Percentiles rank a stretch among this genome's conserved stretches.
phyloP scores from a whole-genome alignment of 2,888 invertebrate genomes.

The Cylloceria caligata region DNA sequence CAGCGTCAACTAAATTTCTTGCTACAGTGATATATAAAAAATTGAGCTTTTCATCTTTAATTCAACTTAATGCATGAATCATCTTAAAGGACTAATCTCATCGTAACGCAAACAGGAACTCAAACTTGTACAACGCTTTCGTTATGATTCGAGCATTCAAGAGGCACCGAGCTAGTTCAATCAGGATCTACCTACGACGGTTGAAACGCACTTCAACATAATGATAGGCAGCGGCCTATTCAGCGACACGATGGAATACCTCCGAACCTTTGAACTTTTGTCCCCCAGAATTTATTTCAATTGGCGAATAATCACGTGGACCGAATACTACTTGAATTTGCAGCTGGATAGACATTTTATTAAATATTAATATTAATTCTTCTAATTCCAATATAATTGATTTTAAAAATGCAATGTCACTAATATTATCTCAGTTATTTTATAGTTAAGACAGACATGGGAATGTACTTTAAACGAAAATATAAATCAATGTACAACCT shows the following conservation, averaged over 20 bases:
- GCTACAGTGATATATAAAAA: background rate
- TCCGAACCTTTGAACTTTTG: constrained; percentile 36
- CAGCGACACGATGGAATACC: constrained; percentile 17
- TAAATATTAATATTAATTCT: background rate
- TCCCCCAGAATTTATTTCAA: constrained; percentile 42
- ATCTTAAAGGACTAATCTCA: constrained; percentile 37
- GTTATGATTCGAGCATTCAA: constrained; percentile 56
- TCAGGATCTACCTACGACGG: constrained; percentile 39
- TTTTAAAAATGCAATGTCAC: background rate
- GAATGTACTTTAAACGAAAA: background rate
- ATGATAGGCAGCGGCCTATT: constrained; percentile 30
- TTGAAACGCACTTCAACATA: constrained; percentile 1
- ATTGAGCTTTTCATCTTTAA: constrained; percentile 12
- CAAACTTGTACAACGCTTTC: constrained; percentile 38
- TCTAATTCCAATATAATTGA: background rate
- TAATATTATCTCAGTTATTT: background rate
- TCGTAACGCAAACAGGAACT: constrained; percentile 4
- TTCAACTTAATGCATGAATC: background rate
- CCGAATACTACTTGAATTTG: background rate
- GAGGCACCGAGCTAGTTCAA: constrained; percentile 47
- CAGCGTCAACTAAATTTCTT: background rate
- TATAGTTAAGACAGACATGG: background rate
- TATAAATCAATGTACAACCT: background rate
- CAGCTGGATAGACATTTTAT: background rate
- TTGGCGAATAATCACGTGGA: constrained; percentile 12